phyloP scores from a whole-genome alignment of 2,113 vertebrate species.

The Lethenteron camtschaticum region DNA sequence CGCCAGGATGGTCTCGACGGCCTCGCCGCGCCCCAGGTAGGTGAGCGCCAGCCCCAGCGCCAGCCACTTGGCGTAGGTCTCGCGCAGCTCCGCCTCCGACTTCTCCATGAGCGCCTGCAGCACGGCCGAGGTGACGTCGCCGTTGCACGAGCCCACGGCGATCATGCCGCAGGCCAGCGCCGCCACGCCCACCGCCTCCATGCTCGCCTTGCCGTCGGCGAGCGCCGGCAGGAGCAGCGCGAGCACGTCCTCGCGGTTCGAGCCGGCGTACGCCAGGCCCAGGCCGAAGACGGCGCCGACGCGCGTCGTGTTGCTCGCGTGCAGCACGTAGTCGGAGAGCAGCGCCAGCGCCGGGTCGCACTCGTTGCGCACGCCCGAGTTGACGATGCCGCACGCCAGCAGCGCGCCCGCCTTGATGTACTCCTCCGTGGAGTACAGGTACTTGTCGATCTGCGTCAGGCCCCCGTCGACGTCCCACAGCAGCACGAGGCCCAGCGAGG shows the following conservation, averaged over 20 bases:
- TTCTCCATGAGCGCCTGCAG: constrained; percentile 98
- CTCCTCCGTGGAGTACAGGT: constrained; percentile 90
- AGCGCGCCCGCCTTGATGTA: constrained; percentile 97
- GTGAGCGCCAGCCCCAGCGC: constrained; percentile 83
- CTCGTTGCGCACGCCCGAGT: constrained; percentile 86
- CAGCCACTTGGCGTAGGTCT: constrained; percentile 82
- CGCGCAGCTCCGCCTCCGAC: constrained; percentile 72
- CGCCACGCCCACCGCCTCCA: constrained; percentile 91
- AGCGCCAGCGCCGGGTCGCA: constrained; percentile 86
- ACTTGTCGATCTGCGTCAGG: constrained; percentile 92
- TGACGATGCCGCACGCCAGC: constrained; percentile 82
- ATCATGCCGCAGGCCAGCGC: constrained; percentile 93
- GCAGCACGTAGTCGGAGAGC: constrained; percentile 82
- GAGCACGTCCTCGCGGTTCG: constrained; percentile 82
- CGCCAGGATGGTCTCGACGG: constrained; percentile 79
- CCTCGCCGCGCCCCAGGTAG: constrained; percentile 91
- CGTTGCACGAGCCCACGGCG: constrained; percentile 86
- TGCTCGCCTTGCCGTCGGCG: constrained; percentile 90
- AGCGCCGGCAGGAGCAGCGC: constrained; percentile 88
- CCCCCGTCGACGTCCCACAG: constrained; percentile 93
- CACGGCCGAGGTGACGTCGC: constrained; percentile 90
- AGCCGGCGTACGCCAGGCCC: constrained; percentile 78
- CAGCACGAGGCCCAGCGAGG: constrained; percentile 78
- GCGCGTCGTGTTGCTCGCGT: constrained; percentile 92
- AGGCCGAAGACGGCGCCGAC: constrained; percentile 93